These are phyloP conservation scores for Tinamus guttatus DNA, from an alignment of 2,113 vertebrate species.

Conservation along the genomic window DNA sequence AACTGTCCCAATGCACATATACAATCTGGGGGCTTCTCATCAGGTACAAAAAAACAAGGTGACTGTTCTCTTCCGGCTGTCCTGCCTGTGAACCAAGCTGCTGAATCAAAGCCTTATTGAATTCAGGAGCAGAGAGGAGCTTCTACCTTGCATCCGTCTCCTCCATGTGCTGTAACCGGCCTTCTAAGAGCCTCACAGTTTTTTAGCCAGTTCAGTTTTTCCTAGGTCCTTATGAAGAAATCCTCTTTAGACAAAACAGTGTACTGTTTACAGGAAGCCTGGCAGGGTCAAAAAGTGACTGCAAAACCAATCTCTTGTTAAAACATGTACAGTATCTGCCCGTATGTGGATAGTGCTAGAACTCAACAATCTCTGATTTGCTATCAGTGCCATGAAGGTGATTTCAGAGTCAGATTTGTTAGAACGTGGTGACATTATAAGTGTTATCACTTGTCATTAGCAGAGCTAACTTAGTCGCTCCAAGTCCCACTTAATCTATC, in stretches of 20 bases:
- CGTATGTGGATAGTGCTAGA: conserved; percentile 5
- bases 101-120: background rate
- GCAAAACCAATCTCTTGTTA: background rate
- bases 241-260: conserved; percentile 20
- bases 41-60: conserved; percentile 60
- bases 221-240: conserved; percentile 34
- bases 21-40: conserved; percentile 61
- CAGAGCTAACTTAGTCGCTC: conserved; percentile 22
- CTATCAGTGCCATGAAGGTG: conserved; percentile 36
- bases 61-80: conserved; percentile 50
- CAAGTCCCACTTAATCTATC: conserved; percentile 31
- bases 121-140: conserved; percentile 16
- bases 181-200: background rate
- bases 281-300: conserved; percentile 44
- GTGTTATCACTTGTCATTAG: conserved; percentile 35
- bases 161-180: background rate
- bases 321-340: conserved; percentile 11
- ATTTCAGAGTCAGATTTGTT: conserved; percentile 52
- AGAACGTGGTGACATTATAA: background rate
- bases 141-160: conserved; percentile 19
- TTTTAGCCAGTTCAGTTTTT: conserved; percentile 9
- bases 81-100: conserved; percentile 50
- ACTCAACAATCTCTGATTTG: conserved; percentile 10
- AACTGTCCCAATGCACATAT: conserved; percentile 62
- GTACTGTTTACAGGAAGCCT: conserved; percentile 33